Evolutionary conservation across 2,888 invertebrate genomes (phyloP), one percentile per base, ranked within the genome.

Genomic region (Clistopyga incitator): DNA sequence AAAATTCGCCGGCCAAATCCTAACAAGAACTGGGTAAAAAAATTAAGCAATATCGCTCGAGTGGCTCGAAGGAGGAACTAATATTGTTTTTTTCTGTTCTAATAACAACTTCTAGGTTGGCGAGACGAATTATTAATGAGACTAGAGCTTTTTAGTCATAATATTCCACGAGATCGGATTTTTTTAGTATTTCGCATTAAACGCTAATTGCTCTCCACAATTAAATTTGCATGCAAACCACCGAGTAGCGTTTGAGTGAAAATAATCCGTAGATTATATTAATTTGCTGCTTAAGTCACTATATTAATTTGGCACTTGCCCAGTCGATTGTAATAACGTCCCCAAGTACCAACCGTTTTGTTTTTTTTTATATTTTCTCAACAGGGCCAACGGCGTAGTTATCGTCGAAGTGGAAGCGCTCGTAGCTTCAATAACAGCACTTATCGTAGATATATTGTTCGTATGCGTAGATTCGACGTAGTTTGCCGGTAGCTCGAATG

Each of bases 1-100:
- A 98, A 98, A 94, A 96, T 99, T 91, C 97, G 97, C 92, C 94
- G 98, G 86, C 96, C 96, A 4, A 94, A 94, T 87, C 95, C 95
- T 86, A 97, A 97, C 90, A 97, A 97, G 93, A 94, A 95, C 59
- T 95, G 97, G 96, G 97, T 97, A 95, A 95, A 95, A 94, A 75
- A 70, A 45, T 52, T 23, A 52, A 11, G 18, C 25, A 15, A 78
- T 25, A 50, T 25, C 29, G 13, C 4, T 2, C 20, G 18, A 45
- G 1, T 20, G 8, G 45, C 29, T 52, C 38, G 23, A 38, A 34
- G 52, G 52, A 3, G 10, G 20, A 70, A 54, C 6, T 64, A 23
- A 50, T n/a, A n/a, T n/a, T n/a, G n/a, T 74, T 64, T 59, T 56
- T 50, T 71, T 71, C 29, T 45, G 6, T 25, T 75, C 25, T 20